Evolutionary conservation across 1,140 invertebrate genomes (phyloP), one percentile per base, ranked within the genome.

Genomic region (Anoplophora glabripennis): DNA sequence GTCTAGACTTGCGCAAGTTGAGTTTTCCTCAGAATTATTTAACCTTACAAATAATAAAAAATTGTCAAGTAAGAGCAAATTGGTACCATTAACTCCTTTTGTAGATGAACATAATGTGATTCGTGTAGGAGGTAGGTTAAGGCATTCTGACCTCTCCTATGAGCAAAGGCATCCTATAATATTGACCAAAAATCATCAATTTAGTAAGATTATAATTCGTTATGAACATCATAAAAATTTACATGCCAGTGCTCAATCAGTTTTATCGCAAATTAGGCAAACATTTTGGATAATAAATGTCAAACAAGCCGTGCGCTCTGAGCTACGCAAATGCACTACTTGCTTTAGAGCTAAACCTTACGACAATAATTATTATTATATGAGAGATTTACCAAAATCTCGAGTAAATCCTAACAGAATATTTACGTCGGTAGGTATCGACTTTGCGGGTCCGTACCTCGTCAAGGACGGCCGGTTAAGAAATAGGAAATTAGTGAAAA

Each of bases 41-140:
- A 28, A 28, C 5, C 21, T 28, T 28, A 28, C 21, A 28, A 28
- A 28, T 28, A 28, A 28, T 28, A 28, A 28, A 28, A 28, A 28
- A 28, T 28, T 28, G 21, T 28, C 21, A 28, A 28, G 21, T 28
- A 28, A 28, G 21, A 52, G 49, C 21, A 48, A 48, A 33, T n/a
- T 53, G 34, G 9, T 15, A 1, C 10, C 45, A 37, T 57, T 77
- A 14, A 68, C 66, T 33, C 76, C 76, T 14, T 75, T 74, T 52
- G 38, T 80, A 8, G 75, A 78, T 57, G 12, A 70, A 14, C 9
- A 68, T 14, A 64, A 67, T 10, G 28, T 77, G 9, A 37, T 79
- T 40, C 59, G 76, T 9, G 76, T 79, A 1, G 77, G 77, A 1
- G 74, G 77, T 21, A 59, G 77, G 49, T 38, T 79, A 11, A 38